Conservation (phyloP, 2,888 invertebrate species). For the Pherbina coryleti region DNA sequence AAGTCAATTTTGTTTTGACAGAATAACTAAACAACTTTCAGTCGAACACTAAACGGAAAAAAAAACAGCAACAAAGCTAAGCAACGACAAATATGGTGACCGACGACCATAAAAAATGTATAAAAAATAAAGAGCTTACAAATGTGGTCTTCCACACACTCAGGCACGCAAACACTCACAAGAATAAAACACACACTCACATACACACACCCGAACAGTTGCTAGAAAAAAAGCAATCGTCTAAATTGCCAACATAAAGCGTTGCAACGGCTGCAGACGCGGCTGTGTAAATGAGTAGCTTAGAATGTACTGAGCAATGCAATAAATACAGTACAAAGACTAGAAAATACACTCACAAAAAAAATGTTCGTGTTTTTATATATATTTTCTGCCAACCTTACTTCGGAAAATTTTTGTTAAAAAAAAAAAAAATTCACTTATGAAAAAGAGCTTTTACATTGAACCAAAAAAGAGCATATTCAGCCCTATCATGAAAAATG, state of each 20-base stretch:
- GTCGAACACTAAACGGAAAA: neutral
- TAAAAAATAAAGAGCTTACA: conserved; percentile 9
- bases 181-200: neutral
- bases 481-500: too few relatives aligned
- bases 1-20: neutral
- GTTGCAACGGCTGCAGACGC: neutral
- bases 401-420: too few relatives aligned
- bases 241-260: neutral
- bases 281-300: neutral
- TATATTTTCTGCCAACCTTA: too few relatives aligned
- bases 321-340: neutral
- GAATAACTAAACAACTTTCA: neutral
- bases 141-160: neutral
- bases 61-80: neutral
- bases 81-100: conserved; percentile 21
- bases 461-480: too few relatives aligned
- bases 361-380: neutral
- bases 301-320: neutral
- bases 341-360: neutral
- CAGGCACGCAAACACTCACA: neutral
- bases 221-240: neutral
- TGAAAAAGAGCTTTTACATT: too few relatives aligned
- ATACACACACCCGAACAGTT: neutral
- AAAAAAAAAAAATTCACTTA: too few relatives aligned
- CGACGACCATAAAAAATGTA: conserved; percentile 18